Base-by-base conservation (phyloP, 2,797 vertebrate species). In the Thaleichthys pacificus region DNA sequence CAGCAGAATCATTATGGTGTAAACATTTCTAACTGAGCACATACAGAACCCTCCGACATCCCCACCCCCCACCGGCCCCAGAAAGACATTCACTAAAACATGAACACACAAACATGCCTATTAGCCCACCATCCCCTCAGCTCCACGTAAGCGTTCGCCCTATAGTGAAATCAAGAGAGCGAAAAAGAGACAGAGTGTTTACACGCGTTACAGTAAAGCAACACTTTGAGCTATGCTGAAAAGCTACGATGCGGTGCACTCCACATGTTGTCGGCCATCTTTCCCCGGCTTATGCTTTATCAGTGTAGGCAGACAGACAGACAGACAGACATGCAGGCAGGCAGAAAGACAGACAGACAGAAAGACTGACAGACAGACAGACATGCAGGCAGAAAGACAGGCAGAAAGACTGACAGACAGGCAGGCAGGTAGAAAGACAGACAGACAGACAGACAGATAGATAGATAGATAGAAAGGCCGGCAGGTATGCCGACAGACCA, bases 381-480 rank as follows among this genome's bases (percentile, higher is more conserved):
- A 24, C 24, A 24, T 1, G 24, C 24, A 24, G 24, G 24, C 2
- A 24, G 24, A 24, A 24, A 24, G 24, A 24, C 24, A 24, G 24
- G 15, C 14, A 62, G 24, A 17, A 2, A 22, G 32, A 9, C 8
- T 22, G 32, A 12, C 19, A 47, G 35, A 14, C 6, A 47, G 38
- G 15, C 24, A 1, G 35, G 12, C 17, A 47, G 38, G n/a, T 3
- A 22, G 64, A 75, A 56, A 28, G 74, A 76, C 57, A 72, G 65
- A 38, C 47, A 71, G 57, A 57, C 32, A n/a, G 62, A 68, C 64
- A 67, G 47, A 70, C 24, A 24, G 24, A 28, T 3, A 62, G 24
- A 17, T 2, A 22, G 32, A 9, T 8, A 42, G 32, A 12, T 17
- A 47, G 35, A 14, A 6, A 47, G 38, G 15, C 24, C 24, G 35